A percentile compares a stretch with the other conserved stretches of the same genome.
These are phyloP conservation scores for Hyles euphorbiae DNA, from an alignment of 1,140 invertebrate species.

Conservation along the genomic window DNA sequence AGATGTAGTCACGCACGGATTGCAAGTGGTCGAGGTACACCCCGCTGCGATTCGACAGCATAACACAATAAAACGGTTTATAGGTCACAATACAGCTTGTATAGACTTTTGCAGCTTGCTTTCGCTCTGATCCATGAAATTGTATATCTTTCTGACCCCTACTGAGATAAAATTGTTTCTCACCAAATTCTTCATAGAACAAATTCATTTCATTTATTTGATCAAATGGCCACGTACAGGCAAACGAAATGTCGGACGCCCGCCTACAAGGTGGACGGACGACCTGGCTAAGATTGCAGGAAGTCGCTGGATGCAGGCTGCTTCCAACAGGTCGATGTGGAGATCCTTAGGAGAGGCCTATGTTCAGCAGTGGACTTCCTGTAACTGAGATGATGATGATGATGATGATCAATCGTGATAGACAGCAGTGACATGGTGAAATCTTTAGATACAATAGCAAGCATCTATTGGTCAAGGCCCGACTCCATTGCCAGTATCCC, in stretches of 20 bases:
- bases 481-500: constrained; percentile 72
- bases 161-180: constrained; percentile 88
- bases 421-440: constrained; percentile 71
- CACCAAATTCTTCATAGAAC: constrained; percentile 79
- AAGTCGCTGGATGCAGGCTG: too few relatives aligned
- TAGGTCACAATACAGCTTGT: background rate
- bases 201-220: constrained; percentile 75
- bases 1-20: too few relatives aligned
- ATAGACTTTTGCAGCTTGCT: constrained; percentile 81
- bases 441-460: constrained; percentile 73
- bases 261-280: too few relatives aligned
- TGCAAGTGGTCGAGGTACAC: too few relatives aligned
- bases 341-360: too few relatives aligned
- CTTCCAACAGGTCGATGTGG: too few relatives aligned
- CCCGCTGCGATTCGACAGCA: too few relatives aligned
- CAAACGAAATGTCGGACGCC: too few relatives aligned
- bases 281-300: too few relatives aligned
- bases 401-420: constrained; percentile 32
- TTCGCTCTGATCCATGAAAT: constrained; percentile 94
- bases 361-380: too few relatives aligned
- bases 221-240: constrained; percentile 44
- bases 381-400: too few relatives aligned
- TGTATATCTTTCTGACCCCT: constrained; percentile 97
- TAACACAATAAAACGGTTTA: too few relatives aligned
- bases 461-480: constrained; percentile 77